Evolutionary conservation across 2,113 vertebrate species (phyloP), one percentile per base, ranked within the genome.

Genomic region (Gasterosteus nipponicus): DNA sequence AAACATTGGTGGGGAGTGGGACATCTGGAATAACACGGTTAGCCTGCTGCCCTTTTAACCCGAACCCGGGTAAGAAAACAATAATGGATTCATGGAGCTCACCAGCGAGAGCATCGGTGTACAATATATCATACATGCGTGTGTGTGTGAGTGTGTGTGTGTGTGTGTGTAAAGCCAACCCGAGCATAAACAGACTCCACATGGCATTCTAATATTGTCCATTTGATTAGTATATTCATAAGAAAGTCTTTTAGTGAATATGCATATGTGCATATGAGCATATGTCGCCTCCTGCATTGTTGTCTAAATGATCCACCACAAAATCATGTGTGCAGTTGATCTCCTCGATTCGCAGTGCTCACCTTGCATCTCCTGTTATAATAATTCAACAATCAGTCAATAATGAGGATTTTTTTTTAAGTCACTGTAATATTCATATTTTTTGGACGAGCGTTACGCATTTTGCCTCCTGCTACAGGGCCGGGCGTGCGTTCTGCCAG

Each of bases 401-500:
- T 33, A 5, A 26, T 26, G 22, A 26, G 22, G 22, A 33, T 33
- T 33, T 33, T 33, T 2, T 33, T 33, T 33, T 33, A 33, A 33
- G 33, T 33, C 33, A 5, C 5, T 5, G 2, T 33, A 33, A 33
- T 33, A 33, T 33, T 33, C 33, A 33, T 33, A 33, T 33, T 33
- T 68, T 26, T n/a, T 54, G 44, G 31, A 69, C 8, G 3, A 71
- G 74, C 39, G 3, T 58, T 31, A 5, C 83, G 71, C 54, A 51
- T 78, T 88, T 70, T 3, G 11, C 42, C 61, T 80, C 56, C 66
- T 77, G 74, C 81, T 82, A 63, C 65, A 46, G 64, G 58, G 46
- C 76, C 39, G 46, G 33, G 64, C 81, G 80, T 67, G 64, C 66
- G 71, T 65, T 9, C 56, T 83, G 86, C 62, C 85, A 74, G 86